Base-by-base conservation (phyloP, 2,888 invertebrate species). In the Drosophila pegasa region DNA sequence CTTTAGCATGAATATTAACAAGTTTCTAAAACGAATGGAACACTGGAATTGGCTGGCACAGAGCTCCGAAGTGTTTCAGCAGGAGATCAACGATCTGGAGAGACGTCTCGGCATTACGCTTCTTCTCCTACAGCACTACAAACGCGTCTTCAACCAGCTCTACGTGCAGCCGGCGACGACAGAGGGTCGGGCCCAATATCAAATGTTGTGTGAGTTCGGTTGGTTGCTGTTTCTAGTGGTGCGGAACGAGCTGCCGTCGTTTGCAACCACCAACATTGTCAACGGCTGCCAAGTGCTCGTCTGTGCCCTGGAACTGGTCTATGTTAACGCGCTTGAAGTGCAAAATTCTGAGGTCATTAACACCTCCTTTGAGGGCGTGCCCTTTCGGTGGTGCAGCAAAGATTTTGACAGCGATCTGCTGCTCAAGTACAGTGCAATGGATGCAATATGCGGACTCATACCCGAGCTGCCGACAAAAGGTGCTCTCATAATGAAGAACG, bases 151-250 rank as follows among this genome's bases (percentile, higher is more conserved):
- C 16, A 27, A 60, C 3, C 25, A 69, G 8, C 50, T 85, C 0
- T 85, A 70, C 41, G 25, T 64, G 3, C 16, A 37, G 12, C 84
- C 88, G 1, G 22, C 50, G 2, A 37, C 71, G 0, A n/a, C 25
- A 6, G 68, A 79, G 25, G 57, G 52, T 12, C 59, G 43, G 1
- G 10, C 57, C 1, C 55, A 74, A 2, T 83, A 87, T 33, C 56
- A 76, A 4, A 64, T 71, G 40, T 37, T 88, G 0, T 88, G 75
- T 37, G 84, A 87, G 10, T 76, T 85, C 27, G 76, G 88, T 3
- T 85, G 85, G 85, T 59, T 85, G 1, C 40, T 85, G 6, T 85
- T 88, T 25, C 64, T 85, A 12, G 50, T 67, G 29, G 56, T 71
- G 2, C 78, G 88, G 5, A 88, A 80, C 25, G 79, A 78, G 31